Conservation (phyloP, 2,113 vertebrate genomes). For the Ciconia stormi region DNA sequence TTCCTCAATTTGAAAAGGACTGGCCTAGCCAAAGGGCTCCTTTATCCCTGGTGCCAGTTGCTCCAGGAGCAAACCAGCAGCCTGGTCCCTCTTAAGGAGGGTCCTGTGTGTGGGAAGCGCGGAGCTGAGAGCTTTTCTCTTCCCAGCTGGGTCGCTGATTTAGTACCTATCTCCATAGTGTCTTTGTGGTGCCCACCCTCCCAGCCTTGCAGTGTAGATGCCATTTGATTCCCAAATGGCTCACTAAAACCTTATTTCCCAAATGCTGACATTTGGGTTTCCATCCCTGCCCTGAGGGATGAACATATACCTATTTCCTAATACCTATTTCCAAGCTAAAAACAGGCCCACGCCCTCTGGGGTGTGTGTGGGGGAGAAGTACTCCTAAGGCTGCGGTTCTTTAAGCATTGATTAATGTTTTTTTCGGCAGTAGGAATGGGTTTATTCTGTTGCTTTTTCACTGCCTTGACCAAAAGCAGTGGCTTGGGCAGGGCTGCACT, state of each 20-base stretch:
- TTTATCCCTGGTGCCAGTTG: no score
- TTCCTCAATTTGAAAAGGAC: not conserved
- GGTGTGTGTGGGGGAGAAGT: accelerated
- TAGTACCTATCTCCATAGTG: not conserved
- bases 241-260: not conserved
- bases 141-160: not conserved
- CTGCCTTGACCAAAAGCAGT: not conserved
- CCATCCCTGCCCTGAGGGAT: not conserved
- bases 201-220: no score
- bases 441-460: not conserved
- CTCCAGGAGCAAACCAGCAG: not conserved
- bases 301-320: not conserved
- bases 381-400: no score
- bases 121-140: not conserved
- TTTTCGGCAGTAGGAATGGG: not conserved
- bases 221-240: not conserved
- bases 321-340: not conserved
- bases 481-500: not conserved
- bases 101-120: accelerated
- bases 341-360: accelerated
- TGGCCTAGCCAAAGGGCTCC: not conserved
- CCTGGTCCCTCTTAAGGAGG: not conserved
- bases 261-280: not conserved
- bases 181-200: not conserved
- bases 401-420: accelerated